Conservation (phyloP, 1,140 invertebrate species). For the Eulimnadia texana region DNA sequence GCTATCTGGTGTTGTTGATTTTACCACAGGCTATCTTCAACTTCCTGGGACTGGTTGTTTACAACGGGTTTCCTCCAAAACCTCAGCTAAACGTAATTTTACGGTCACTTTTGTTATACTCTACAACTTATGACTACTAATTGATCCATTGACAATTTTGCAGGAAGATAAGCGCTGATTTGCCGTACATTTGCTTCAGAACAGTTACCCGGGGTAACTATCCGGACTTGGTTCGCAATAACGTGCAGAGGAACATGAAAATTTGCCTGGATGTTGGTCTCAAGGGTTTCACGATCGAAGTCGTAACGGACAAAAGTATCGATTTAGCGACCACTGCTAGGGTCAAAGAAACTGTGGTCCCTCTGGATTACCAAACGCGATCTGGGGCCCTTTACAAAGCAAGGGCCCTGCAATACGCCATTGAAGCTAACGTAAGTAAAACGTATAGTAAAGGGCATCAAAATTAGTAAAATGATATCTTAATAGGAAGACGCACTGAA, state of each 20-base stretch:
- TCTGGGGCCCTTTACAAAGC: slow-evolving; percentile 89
- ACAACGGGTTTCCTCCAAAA: slow-evolving; percentile 90
- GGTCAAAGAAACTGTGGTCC: slow-evolving; percentile 80
- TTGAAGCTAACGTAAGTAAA: slow-evolving; percentile 53
- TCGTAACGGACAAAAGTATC: slow-evolving; percentile 84
- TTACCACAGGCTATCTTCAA: slow-evolving; percentile 83
- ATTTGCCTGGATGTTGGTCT: slow-evolving; percentile 76
- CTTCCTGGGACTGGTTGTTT: slow-evolving; percentile 74
- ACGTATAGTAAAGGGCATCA: neutral
- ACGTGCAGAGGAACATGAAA: slow-evolving; percentile 78
- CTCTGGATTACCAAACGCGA: slow-evolving; percentile 66
- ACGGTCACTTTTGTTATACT: slow-evolving; percentile 19
- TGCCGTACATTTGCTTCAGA: slow-evolving; percentile 89
- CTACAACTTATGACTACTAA: slow-evolving; percentile 7
- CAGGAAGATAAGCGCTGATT: slow-evolving; percentile 47
- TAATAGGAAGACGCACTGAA: slow-evolving; percentile 70
- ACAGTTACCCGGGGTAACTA: slow-evolving; percentile 91
- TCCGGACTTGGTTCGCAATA: slow-evolving; percentile 75
- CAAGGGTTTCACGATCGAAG: slow-evolving; percentile 93
- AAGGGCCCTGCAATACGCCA: slow-evolving; percentile 85
- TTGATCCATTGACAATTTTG: no score
- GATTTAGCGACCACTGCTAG: slow-evolving; percentile 48
- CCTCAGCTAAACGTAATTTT: slow-evolving; percentile 64
- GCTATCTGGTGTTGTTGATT: slow-evolving; percentile 70
- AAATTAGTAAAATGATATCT: no score